Base-by-base conservation (phyloP, 2,113 vertebrate genomes). In the Urocolius indicus region DNA sequence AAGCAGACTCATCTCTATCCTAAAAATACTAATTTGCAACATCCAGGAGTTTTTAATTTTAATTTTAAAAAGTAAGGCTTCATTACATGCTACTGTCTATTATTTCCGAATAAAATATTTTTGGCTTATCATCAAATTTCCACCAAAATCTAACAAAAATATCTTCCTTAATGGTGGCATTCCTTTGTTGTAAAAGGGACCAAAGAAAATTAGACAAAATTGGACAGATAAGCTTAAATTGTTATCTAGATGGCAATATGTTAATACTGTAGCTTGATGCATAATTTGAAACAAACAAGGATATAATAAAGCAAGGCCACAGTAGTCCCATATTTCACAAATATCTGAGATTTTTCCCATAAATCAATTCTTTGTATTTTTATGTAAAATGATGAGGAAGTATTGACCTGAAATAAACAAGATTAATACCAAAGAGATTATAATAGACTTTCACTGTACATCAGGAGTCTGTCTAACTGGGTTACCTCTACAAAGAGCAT, bases 401-500 rank as follows among this genome's bases (percentile, higher is more conserved):
- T 68, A 58, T 2, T 48, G 24, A 63, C 23, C 21, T 67, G 17
- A 87, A 77, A 78, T 16, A 65, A 27, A 75, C 1, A 59, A 76
- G 30, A 24, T 21, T 16, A 66, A 89, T 13, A 57, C 6, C 22
- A 59, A 84, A 75, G 27, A 54, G 9, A 45, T 4, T 16, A 3
- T 21, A 6, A 2, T 21, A 74, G 69, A 72, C 20, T 90, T 38
- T 45, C 29, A 68, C 10, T 55, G 8, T 41, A 10, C 4, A n/a
- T 61, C 17, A 18, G 22, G 5, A 77, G 5, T 36, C 23, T 73
- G 2, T 20, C 19, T 13, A 71, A 43, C 10, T 23, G 2, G 22
- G 19, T 97, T 98, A 99, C 98, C 98, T 98, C 98, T 43, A 98
- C 94, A 90, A 96, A 97, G 54, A 98, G 92, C 17, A 78, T 75